phyloP scores from a whole-genome alignment of 2,888 invertebrate species.

The Epinotia demarniana region DNA sequence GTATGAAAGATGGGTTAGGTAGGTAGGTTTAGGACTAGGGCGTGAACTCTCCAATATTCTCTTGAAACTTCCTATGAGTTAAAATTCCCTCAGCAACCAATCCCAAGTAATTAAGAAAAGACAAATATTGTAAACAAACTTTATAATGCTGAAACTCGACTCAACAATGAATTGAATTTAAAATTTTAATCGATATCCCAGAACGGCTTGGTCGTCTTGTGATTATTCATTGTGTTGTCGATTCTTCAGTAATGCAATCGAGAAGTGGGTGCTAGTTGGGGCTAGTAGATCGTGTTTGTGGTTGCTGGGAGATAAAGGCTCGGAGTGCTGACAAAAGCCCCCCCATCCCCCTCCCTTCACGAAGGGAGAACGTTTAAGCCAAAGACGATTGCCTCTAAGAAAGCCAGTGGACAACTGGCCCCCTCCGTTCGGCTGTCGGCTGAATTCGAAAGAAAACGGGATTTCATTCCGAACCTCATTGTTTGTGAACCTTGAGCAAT shows the following conservation, averaged over 20 bases:
- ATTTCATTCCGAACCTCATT: conserved; percentile 74
- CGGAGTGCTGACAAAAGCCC: conserved; percentile 67
- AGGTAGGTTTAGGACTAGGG: too few relatives aligned
- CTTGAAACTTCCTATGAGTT: neutral
- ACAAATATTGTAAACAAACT: conserved; percentile 32
- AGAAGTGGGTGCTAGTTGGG: conserved; percentile 57
- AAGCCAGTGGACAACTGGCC: conserved; percentile 59
- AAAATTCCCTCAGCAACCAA: conserved; percentile 10
- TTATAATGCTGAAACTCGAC: conserved; percentile 13
- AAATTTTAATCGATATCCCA: conserved; percentile 30
- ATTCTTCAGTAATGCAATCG: conserved; percentile 64
- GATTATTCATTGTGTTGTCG: conserved; percentile 29
- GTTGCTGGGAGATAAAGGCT: conserved; percentile 68
- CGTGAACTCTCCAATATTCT: neutral
- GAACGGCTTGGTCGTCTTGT: conserved; percentile 4
- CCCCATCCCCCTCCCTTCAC: conserved; percentile 46
- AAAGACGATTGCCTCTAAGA: conserved; percentile 77
- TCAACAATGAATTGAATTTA: conserved; percentile 37
- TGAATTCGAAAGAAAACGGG: conserved; percentile 74
- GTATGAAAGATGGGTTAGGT: too few relatives aligned
- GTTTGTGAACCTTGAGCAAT: conserved; percentile 74
- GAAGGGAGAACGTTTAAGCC: conserved; percentile 68
- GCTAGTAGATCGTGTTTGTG: conserved; percentile 61
- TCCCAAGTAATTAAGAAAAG: conserved; percentile 27
- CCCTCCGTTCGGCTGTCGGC: conserved; percentile 64